A percentile compares a stretch with the other conserved stretches of the same genome.
These are phyloP conservation scores for Atethmia centrago DNA, from an alignment of 2,888 invertebrate genomes.

Conservation along the genomic window DNA sequence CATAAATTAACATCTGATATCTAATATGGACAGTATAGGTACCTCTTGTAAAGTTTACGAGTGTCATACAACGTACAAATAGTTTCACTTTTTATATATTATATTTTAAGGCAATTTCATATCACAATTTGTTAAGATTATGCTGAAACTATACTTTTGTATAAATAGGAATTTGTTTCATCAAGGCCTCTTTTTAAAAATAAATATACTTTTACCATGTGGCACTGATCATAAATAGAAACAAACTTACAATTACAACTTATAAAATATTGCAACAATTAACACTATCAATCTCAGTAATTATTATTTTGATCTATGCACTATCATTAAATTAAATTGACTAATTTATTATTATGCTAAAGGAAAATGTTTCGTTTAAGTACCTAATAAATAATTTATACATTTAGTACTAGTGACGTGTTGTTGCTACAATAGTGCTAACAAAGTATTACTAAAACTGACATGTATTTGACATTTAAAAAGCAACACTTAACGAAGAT, in stretches of 20 bases:
- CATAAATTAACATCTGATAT: slow-evolving; percentile 79
- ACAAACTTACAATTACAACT: slow-evolving; percentile 70
- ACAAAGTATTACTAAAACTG: slow-evolving; percentile 43
- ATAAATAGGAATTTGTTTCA: slow-evolving; percentile 63
- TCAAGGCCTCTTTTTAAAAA: slow-evolving; percentile 63
- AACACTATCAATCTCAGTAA: slow-evolving; percentile 82
- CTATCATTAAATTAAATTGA: slow-evolving; percentile 81
- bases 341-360: slow-evolving; percentile 86
- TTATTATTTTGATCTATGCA: slow-evolving; percentile 72
- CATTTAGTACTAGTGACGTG: slow-evolving; percentile 72
- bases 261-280: slow-evolving; percentile 80
- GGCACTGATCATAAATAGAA: slow-evolving; percentile 74
- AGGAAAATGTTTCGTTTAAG: slow-evolving; percentile 69
- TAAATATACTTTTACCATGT: slow-evolving; percentile 62
- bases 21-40: slow-evolving; percentile 75
- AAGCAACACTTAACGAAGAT: slow-evolving; percentile 52
- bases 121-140: slow-evolving; percentile 79
- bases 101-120: slow-evolving; percentile 82
- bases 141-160: slow-evolving; percentile 57
- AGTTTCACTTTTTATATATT: slow-evolving; percentile 59
- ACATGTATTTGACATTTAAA: slow-evolving; percentile 20
- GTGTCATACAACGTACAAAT: slow-evolving; percentile 46
- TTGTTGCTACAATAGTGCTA: slow-evolving; percentile 66
- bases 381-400: slow-evolving; percentile 69
- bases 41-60: slow-evolving; percentile 70